Evolutionary conservation across 2,797 vertebrate genomes (phyloP).

Genomic region (Lithobates sylvaticus): DNA sequence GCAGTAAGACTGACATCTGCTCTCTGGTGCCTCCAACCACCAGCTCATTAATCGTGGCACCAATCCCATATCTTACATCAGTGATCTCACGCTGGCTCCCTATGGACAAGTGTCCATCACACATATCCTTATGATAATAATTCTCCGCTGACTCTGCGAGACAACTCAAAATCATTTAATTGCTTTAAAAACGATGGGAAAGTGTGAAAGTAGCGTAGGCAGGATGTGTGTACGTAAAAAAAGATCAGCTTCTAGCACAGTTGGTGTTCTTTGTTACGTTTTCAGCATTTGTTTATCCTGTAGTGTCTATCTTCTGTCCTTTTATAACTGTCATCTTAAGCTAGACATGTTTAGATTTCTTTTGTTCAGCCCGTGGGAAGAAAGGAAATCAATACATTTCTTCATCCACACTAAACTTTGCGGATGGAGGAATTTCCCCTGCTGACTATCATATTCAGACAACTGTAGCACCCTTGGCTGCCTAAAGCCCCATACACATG

Average conservation of each 20-base stretch:
- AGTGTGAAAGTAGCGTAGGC: background rate
- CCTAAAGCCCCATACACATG: no score
- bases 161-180: conserved; percentile 41
- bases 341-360: no score
- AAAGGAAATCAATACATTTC: no score
- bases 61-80: conserved; percentile 32
- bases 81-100: conserved; percentile 31
- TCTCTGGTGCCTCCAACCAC: conserved; percentile 46
- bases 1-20: conserved; percentile 58
- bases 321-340: background rate
- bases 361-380: no score
- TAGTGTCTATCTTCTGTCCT: background rate
- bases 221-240: background rate
- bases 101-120: conserved; percentile 49
- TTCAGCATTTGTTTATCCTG: background rate
- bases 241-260: background rate
- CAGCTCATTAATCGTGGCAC: conserved; percentile 57
- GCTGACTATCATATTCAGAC: no score
- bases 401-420: no score
- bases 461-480: no score
- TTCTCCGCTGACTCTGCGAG: background rate
- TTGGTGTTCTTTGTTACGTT: background rate
- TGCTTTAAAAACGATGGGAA: background rate
- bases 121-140: conserved; percentile 41
- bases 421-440: no score